Evolutionary conservation across 2,888 invertebrate species (phyloP), one percentile per base, ranked within the genome.

Genomic region (Agriopis aurantiaria): DNA sequence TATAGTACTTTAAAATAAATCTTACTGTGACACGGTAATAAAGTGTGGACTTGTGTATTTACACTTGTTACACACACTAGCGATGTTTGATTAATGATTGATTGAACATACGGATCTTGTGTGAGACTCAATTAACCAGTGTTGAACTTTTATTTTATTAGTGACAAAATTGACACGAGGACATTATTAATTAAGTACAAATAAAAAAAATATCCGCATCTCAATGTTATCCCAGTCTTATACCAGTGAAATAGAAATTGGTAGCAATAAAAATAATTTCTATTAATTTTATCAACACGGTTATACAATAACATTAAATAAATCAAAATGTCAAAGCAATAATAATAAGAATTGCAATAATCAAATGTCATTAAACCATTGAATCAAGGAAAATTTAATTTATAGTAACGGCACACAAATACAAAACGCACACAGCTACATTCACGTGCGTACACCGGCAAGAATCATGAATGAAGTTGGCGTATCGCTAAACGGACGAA

Each of bases 391-490:
- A 45, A 58, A 45, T 41, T 17, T 59, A 55, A 55, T 56, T 10
- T n/a, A 23, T 9, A 41, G 17, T 45, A 51, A 51, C 43, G 10
- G 23, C 49, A 53, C 59, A 52, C 55, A 49, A 45, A 49, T 55
- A 49, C 56, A 48, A 49, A 43, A 62, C 57, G 40, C 68, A 62
- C 60, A 63, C 58, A 63, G 11, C 53, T 43, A 45, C 51, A 56
- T 12, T 7, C 8, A 43, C 14, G 82, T 79, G 81, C 84, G 72
- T 70, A 69, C 78, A 69, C 78, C 80, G 45, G 14, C 57, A 40
- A 49, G 53, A 59, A 55, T 87, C 81, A 90, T 92, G 89, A 92
- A 92, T 92, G 92, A 88, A 87, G 81, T 86, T 88, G 85, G 77
- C 75, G 72, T 74, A 80, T 82, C 73, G 70, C 81, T 86, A 83